Evolutionary conservation across 37 sponge, comb jelly and placozoan species (phyloP).

Genomic region (Haliclona indistincta): DNA sequence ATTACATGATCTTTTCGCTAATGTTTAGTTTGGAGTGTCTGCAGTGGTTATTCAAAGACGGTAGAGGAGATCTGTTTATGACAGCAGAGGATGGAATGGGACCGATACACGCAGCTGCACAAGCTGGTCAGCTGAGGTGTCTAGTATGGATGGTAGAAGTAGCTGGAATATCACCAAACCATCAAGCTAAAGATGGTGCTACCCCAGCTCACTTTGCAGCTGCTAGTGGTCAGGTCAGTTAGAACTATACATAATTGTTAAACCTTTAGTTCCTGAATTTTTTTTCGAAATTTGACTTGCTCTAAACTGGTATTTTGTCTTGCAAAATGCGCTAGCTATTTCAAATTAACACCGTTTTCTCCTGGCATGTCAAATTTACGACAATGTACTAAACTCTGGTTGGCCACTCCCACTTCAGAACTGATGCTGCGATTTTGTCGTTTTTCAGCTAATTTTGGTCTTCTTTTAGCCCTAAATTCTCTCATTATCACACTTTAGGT

Average conservation of each 20-base stretch:
- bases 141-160: conserved; percentile 61
- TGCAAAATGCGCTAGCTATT: too few relatives aligned
- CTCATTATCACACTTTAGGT: conserved; percentile 26
- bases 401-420: too few relatives aligned
- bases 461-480: not conserved
- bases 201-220: conserved; percentile 91
- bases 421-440: not conserved
- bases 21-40: conserved; percentile 56
- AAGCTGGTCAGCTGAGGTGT: conserved; percentile 74
- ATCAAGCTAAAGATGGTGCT: conserved; percentile 77
- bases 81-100: conserved; percentile 80
- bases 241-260: not conserved
- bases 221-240: conserved; percentile 80
- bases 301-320: too few relatives aligned
- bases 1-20: too few relatives aligned
- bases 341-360: too few relatives aligned
- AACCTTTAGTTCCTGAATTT: not conserved
- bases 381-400: not conserved
- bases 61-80: conserved; percentile 65
- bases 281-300: too few relatives aligned
- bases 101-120: conserved; percentile 85
- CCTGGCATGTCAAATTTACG: not conserved
- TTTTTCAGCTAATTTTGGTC: not conserved
- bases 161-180: conserved; percentile 36
- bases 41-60: conserved; percentile 73